phyloP scores from a whole-genome alignment of 2,888 invertebrate species.

The Alcis repandata region DNA sequence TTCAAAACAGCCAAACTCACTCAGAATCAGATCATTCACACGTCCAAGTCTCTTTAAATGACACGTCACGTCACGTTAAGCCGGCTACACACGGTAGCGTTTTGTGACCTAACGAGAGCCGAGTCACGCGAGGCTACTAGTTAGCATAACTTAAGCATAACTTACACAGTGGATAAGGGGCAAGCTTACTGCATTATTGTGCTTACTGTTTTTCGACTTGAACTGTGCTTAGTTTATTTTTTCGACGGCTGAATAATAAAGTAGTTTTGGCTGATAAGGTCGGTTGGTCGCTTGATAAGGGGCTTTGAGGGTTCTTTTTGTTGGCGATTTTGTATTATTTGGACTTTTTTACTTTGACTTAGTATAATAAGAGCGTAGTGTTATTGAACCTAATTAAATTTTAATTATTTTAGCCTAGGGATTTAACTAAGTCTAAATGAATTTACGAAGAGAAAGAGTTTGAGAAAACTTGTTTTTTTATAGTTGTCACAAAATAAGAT shows the following conservation, averaged over 20 bases:
- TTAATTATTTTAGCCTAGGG: background rate
- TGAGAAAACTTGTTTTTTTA: no score
- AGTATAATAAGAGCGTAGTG: background rate
- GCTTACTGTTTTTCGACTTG: constrained; percentile 63
- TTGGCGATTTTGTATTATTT: constrained; percentile 17
- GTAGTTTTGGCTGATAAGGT: constrained; percentile 45
- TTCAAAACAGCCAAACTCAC: no score
- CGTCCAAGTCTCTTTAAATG: constrained; percentile 26
- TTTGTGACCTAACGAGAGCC: constrained; percentile 40
- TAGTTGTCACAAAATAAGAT: no score
- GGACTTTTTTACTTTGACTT: no score
- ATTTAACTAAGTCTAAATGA: no score
- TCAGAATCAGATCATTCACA: constrained; percentile 34
- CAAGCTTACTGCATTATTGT: constrained; percentile 70
- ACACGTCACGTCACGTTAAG: constrained; percentile 40
- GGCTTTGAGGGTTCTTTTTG: constrained; percentile 29
- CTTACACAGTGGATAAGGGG: constrained; percentile 73
- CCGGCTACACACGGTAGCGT: constrained; percentile 46
- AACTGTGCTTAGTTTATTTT: constrained; percentile 61
- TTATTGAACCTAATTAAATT: background rate
- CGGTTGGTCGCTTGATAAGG: constrained; percentile 29
- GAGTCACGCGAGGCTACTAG: constrained; percentile 34
- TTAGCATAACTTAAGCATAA: constrained; percentile 64
- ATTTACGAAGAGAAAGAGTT: no score
- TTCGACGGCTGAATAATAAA: constrained; percentile 51